Percentiles rank a stretch among this genome's conserved stretches.
phyloP scores from a whole-genome alignment of 2,797 vertebrate species.

The Amblyopsis hoosieri region DNA sequence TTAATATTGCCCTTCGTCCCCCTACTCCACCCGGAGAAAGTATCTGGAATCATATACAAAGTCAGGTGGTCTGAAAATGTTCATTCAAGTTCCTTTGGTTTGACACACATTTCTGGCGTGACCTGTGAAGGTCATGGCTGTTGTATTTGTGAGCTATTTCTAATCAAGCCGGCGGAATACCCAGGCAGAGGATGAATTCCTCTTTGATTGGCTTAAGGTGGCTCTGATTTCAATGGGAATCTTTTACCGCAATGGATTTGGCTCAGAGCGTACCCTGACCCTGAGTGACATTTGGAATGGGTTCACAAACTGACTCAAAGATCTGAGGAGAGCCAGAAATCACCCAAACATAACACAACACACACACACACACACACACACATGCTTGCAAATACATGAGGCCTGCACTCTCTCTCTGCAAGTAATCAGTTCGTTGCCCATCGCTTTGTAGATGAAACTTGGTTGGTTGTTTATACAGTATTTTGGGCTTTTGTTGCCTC shows the following conservation, averaged over 20 bases:
- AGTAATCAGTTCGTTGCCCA: no score
- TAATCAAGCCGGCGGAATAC: slow-evolving; percentile 74
- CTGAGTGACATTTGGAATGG: slow-evolving; percentile 77
- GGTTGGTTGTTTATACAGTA: no score
- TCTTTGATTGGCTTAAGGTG: slow-evolving; percentile 75
- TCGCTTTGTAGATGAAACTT: no score
- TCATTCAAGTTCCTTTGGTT: no score
- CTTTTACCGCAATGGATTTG: slow-evolving; percentile 78
- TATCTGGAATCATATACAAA: background rate
- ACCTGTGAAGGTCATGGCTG: slow-evolving; percentile 63
- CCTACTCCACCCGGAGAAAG: background rate
- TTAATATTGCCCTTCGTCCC: background rate
- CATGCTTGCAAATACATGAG: slow-evolving; percentile 5
- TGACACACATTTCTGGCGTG: background rate
- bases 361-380: slow-evolving; percentile 14
- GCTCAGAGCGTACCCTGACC: slow-evolving; percentile 65
- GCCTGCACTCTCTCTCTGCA: slow-evolving; percentile 1
- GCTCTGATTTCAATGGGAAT: slow-evolving; percentile 78
- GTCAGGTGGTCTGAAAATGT: background rate
- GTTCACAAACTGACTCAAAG: slow-evolving; percentile 77
- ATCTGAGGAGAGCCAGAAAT: slow-evolving; percentile 74
- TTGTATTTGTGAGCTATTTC: slow-evolving; percentile 66
- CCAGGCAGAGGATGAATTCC: slow-evolving; percentile 63
- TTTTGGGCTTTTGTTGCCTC: no score
- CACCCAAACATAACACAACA: slow-evolving; percentile 39